phyloP scores from a whole-genome alignment of 2,888 invertebrate genomes.

The Morpho deidamia region DNA sequence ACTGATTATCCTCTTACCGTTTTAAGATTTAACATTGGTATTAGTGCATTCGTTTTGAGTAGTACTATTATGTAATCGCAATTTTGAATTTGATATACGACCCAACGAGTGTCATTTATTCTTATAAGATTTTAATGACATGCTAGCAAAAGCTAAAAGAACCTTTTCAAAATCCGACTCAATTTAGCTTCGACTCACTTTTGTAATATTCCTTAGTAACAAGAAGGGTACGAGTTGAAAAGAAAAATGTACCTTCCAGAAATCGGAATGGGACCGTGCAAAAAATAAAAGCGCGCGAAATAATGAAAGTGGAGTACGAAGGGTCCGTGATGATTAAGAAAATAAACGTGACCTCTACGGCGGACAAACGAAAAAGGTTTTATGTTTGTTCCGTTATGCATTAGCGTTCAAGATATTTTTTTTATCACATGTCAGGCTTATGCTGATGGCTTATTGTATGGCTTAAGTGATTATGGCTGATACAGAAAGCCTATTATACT shows the following conservation, averaged over 20 bases:
- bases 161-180: slow-evolving; percentile 22
- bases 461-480: too few species aligned
- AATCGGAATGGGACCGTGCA: slow-evolving; percentile 11
- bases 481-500: too few species aligned
- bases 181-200: slow-evolving; percentile 20
- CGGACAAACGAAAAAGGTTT: slow-evolving; percentile 20
- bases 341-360: slow-evolving; percentile 31
- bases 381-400: not conserved
- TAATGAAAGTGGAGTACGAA: slow-evolving; percentile 20
- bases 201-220: slow-evolving; percentile 19
- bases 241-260: slow-evolving; percentile 2
- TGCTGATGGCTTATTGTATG: too few species aligned
- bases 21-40: too few species aligned
- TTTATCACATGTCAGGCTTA: too few species aligned
- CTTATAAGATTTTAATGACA: slow-evolving; percentile 22
- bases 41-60: too few species aligned
- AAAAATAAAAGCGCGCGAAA: slow-evolving; percentile 15
- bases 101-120: slow-evolving; percentile 5
- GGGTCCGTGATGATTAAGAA: slow-evolving; percentile 23
- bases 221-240: slow-evolving; percentile 10
- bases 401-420: not conserved
- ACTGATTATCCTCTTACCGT: too few species aligned
- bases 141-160: slow-evolving; percentile 17
- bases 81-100: not conserved
- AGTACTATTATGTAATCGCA: not conserved